A percentile compares a stretch with the other conserved stretches of the same genome.
phyloP scores from a whole-genome alignment of 2,888 invertebrate genomes.

The Trissolcus brochymenae region DNA sequence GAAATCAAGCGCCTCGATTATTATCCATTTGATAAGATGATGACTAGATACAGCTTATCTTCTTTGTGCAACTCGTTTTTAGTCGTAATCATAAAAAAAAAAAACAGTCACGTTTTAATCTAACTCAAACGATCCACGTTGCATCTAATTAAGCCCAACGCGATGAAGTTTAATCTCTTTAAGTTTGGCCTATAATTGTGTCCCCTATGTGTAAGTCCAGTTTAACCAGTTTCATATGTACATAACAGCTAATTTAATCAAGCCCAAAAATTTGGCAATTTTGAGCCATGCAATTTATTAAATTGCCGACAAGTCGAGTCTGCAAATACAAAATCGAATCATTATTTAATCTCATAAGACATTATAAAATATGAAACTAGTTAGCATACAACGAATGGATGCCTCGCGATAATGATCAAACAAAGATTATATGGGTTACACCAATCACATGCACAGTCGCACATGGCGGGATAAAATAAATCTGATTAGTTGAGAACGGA shows the following conservation, averaged over 20 bases:
- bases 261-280: conserved; percentile 21
- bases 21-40: too few relatives aligned
- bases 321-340: neutral
- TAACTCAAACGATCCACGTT: conserved; percentile 1
- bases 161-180: conserved; percentile 47
- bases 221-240: conserved; percentile 30
- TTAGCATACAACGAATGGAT: neutral
- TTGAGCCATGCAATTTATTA: conserved; percentile 10
- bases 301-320: neutral
- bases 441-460: conserved; percentile 18
- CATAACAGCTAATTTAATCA: conserved; percentile 28
- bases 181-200: conserved; percentile 34
- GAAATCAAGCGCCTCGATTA: too few relatives aligned
- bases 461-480: conserved; percentile 17
- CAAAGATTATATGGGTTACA: conserved; percentile 30
- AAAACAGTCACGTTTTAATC: conserved; percentile 14
- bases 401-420: neutral
- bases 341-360: neutral
- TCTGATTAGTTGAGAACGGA: conserved; percentile 35
- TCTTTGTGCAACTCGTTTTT: too few relatives aligned
- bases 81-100: neutral
- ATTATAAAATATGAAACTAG: conserved; percentile 3
- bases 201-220: conserved; percentile 30
- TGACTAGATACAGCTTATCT: too few relatives aligned
- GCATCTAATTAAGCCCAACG: conserved; percentile 33